Conservation (phyloP, 2,888 invertebrate species). For the Hemicrepidius hirtus region DNA sequence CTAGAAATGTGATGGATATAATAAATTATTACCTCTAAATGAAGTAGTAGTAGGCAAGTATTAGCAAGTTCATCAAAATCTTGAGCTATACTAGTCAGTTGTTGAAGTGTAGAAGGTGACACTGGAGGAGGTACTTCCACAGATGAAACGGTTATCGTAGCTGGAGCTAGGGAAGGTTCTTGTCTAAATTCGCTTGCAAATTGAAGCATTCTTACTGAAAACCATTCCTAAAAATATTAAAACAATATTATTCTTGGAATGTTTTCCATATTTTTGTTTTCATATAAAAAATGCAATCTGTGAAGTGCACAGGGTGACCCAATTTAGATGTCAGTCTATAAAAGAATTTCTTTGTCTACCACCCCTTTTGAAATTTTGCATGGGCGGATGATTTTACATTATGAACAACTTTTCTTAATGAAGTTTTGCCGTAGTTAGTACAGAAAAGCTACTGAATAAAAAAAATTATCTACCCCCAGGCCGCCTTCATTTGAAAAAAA, state of each 20-base stretch:
- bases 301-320: no score
- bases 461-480: no score
- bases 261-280: not conserved
- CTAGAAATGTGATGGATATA: not conserved
- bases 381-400: no score
- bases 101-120: constrained; percentile 77
- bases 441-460: no score
- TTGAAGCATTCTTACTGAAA: constrained; percentile 79
- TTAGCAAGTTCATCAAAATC: constrained; percentile 93
- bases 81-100: constrained; percentile 81
- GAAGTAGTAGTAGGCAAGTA: constrained; percentile 92
- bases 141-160: constrained; percentile 65
- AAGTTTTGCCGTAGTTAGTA: no score
- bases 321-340: no score
- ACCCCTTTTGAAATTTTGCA: no score
- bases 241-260: not conserved
- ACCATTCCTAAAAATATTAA: constrained; percentile 80
- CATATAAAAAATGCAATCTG: not conserved
- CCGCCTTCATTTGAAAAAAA: no score
- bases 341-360: no score
- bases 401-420: no score
- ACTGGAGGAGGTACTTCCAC: constrained; percentile 68
- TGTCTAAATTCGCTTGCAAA: constrained; percentile 76
- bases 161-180: constrained; percentile 71
- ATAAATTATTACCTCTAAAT: constrained; percentile 84